Conservation (phyloP, 2,888 invertebrate species). For the Trissolcus japonicus region DNA sequence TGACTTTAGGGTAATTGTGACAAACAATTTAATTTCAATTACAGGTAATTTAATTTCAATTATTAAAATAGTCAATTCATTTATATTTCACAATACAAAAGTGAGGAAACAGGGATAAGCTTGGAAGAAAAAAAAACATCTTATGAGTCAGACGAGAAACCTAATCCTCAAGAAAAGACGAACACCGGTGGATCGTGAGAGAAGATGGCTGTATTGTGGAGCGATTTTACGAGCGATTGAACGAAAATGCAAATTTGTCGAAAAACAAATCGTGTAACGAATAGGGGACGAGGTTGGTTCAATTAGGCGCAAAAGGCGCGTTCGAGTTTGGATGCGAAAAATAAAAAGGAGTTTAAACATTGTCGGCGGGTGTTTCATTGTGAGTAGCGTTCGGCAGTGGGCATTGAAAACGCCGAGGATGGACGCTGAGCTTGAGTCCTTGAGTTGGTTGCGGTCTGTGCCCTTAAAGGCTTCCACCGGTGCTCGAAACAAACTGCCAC, state of each 20-base stretch:
- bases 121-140: neutral
- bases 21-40: too few species aligned
- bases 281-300: slow-evolving; percentile 10
- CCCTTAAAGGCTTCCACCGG: slow-evolving; percentile 56
- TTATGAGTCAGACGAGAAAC: neutral
- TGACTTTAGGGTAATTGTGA: too few species aligned
- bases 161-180: neutral
- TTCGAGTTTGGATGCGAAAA: slow-evolving; percentile 1
- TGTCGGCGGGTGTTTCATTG: slow-evolving; percentile 5
- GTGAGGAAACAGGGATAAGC: too few species aligned
- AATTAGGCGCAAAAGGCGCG: slow-evolving; percentile 36
- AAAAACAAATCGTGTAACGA: slow-evolving; percentile 7
- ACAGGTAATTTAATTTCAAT: too few species aligned
- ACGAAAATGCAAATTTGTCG: slow-evolving; percentile 13
- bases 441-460: slow-evolving; percentile 60
- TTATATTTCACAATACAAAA: too few species aligned
- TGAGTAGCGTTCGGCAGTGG: slow-evolving; percentile 30
- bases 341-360: neutral
- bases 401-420: slow-evolving; percentile 54
- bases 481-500: slow-evolving; percentile 65
- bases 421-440: slow-evolving; percentile 51
- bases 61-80: too few species aligned
- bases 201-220: neutral
- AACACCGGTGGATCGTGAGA: neutral
- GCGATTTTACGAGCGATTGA: slow-evolving; percentile 3